A percentile compares a stretch with the other conserved stretches of the same genome.
phyloP scores from a whole-genome alignment of 2,888 invertebrate genomes.

The Malachius bipustulatus region DNA sequence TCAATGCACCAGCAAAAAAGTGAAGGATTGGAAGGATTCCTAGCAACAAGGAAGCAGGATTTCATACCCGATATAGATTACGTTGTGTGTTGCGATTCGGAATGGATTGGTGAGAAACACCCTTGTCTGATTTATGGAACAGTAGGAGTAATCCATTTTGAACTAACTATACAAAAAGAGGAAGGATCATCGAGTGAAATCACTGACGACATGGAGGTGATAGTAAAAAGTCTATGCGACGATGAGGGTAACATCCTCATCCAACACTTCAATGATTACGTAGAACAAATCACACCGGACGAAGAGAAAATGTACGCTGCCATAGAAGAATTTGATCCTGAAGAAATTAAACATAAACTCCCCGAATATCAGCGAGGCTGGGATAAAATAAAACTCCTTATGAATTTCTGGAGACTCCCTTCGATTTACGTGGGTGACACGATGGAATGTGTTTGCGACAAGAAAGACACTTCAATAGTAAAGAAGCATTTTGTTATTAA shows the following conservation, averaged over 20 bases:
- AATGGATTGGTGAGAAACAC: conserved; percentile 37
- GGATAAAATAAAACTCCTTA: conserved; percentile 34
- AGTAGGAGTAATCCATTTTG: conserved; percentile 29
- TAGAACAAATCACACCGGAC: conserved; percentile 37
- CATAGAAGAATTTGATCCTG: conserved; percentile 32
- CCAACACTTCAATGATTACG: conserved; percentile 33
- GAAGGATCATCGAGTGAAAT: conserved; percentile 27
- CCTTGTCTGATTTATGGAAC: conserved; percentile 38
- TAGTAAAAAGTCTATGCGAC: conserved; percentile 22
- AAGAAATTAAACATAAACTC: conserved; percentile 29
- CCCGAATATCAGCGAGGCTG: conserved; percentile 31
- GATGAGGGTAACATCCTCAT: conserved; percentile 30
- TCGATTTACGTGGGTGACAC: conserved; percentile 29
- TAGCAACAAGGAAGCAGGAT: conserved; percentile 28
- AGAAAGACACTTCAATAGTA: conserved; percentile 27
- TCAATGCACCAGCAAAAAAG: conserved; percentile 35
- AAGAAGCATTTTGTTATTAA: conserved; percentile 32
- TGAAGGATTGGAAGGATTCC: conserved; percentile 32
- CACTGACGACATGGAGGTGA: conserved; percentile 32
- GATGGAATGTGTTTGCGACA: conserved; percentile 31
- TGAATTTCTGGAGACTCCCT: conserved; percentile 38
- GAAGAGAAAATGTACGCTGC: conserved; percentile 36
- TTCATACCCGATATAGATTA: conserved; percentile 34
- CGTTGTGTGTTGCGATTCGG: conserved; percentile 33
- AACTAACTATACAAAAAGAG: conserved; percentile 22